Percentiles rank a stretch among this genome's conserved stretches.
Conservation (phyloP, 2,888 invertebrate species). For the Nemoura dubitans region DNA sequence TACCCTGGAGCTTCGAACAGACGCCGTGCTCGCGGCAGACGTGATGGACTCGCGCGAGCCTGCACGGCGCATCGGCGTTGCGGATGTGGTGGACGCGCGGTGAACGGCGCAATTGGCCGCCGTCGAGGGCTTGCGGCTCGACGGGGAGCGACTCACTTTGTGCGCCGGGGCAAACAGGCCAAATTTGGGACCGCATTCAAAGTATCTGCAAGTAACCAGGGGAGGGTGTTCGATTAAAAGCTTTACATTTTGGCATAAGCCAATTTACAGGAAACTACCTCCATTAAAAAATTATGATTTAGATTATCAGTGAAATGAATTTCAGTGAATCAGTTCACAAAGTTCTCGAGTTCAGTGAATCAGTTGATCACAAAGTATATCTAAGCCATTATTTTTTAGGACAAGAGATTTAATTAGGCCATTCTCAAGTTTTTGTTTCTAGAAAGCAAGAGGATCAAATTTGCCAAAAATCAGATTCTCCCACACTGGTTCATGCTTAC, state of each 20-base stretch:
- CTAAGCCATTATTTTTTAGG: too few species aligned
- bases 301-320: too few species aligned
- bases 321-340: too few species aligned
- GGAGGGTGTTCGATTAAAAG: slow-evolving; percentile 27
- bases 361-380: too few species aligned
- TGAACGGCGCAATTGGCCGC: slow-evolving; percentile 70
- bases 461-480: too few species aligned
- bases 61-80: slow-evolving; percentile 70
- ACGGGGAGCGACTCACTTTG: slow-evolving; percentile 89
- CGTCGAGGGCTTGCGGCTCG: slow-evolving; percentile 68
- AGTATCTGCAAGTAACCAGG: slow-evolving; percentile 75
- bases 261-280: too few species aligned
- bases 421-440: too few species aligned
- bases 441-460: too few species aligned
- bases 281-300: too few species aligned
- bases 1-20: slow-evolving; percentile 70
- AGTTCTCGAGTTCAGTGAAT: too few species aligned
- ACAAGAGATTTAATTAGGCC: too few species aligned
- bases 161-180: slow-evolving; percentile 93
- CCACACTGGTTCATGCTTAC: too few species aligned
- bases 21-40: slow-evolving; percentile 62
- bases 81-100: slow-evolving; percentile 62
- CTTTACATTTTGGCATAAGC: neutral
- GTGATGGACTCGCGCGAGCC: slow-evolving; percentile 89
- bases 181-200: slow-evolving; percentile 88